Percentiles rank a stretch among this genome's conserved stretches.
Evolutionary conservation across 2,888 invertebrate species (phyloP).

Genomic region (Spodoptera exigua): DNA sequence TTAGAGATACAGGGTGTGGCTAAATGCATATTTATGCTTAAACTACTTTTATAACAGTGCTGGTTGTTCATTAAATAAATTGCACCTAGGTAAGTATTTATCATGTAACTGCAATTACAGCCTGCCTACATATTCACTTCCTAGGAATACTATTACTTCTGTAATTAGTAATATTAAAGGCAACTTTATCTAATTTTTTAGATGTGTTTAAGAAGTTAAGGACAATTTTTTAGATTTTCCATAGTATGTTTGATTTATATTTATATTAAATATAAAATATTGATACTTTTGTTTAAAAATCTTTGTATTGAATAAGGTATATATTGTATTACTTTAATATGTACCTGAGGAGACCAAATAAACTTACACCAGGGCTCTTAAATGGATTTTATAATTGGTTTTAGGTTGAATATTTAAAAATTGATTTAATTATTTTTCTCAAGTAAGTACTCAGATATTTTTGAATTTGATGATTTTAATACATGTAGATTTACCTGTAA

Average conservation of each 20-base stretch:
- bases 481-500: slow-evolving; percentile 37
- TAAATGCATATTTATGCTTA: background rate
- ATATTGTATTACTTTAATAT: too few species aligned
- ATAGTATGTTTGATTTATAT: too few species aligned
- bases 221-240: too few species aligned
- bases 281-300: too few species aligned
- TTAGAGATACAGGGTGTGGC: slow-evolving; percentile 15
- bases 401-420: too few species aligned
- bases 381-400: too few species aligned
- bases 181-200: too few species aligned
- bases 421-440: background rate
- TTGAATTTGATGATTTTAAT: slow-evolving; percentile 15
- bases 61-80: slow-evolving; percentile 10
- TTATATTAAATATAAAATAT: too few species aligned
- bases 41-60: slow-evolving; percentile 2
- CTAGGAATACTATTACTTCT: slow-evolving; percentile 30
- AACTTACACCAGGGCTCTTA: too few species aligned
- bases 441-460: slow-evolving; percentile 20
- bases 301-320: too few species aligned
- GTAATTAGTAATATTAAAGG: background rate
- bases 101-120: slow-evolving; percentile 34
- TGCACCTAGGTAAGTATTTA: slow-evolving; percentile 18
- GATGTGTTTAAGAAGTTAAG: too few species aligned
- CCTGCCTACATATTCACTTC: slow-evolving; percentile 22
- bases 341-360: too few species aligned